These are phyloP conservation scores for Patiria pectinifera DNA, from an alignment of 53 echinoderm and acorn worm genomes.

Conservation along the genomic window DNA sequence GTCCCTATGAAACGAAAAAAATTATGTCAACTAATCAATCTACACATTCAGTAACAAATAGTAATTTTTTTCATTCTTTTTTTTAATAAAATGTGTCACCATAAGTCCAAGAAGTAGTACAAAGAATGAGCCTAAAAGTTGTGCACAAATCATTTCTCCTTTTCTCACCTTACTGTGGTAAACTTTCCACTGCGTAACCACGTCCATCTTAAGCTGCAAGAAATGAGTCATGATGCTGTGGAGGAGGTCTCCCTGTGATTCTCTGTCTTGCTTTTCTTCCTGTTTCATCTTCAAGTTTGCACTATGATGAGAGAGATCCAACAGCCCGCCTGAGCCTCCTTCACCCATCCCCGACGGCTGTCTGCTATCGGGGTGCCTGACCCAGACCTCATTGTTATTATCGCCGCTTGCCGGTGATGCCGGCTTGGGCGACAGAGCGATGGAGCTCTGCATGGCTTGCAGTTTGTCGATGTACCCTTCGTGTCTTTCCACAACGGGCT, in stretches of 20 bases:
- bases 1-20: too few relatives aligned
- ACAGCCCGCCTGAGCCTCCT: neutral
- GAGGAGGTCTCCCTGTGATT: slow-evolving; percentile 37
- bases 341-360: neutral
- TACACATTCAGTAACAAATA: too few relatives aligned
- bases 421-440: slow-evolving; percentile 44
- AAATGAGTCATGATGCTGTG: slow-evolving; percentile 34
- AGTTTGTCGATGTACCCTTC: slow-evolving; percentile 38
- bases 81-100: too few relatives aligned
- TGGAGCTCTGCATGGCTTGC: slow-evolving; percentile 10
- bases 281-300: slow-evolving; percentile 21
- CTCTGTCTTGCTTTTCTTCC: neutral
- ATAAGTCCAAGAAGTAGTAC: too few relatives aligned
- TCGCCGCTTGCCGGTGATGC: slow-evolving; percentile 36
- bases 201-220: slow-evolving; percentile 46
- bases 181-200: slow-evolving; percentile 41
- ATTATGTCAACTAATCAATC: too few relatives aligned
- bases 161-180: slow-evolving; percentile 42
- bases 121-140: too few relatives aligned
- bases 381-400: slow-evolving; percentile 37
- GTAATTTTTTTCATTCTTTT: too few relatives aligned
- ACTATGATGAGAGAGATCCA: slow-evolving; percentile 11
- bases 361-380: slow-evolving; percentile 27
- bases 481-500: slow-evolving; percentile 25
- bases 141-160: neutral